Evolutionary conservation across 2,113 vertebrate species (phyloP).

Genomic region (Phalacrocorax pelagicus): DNA sequence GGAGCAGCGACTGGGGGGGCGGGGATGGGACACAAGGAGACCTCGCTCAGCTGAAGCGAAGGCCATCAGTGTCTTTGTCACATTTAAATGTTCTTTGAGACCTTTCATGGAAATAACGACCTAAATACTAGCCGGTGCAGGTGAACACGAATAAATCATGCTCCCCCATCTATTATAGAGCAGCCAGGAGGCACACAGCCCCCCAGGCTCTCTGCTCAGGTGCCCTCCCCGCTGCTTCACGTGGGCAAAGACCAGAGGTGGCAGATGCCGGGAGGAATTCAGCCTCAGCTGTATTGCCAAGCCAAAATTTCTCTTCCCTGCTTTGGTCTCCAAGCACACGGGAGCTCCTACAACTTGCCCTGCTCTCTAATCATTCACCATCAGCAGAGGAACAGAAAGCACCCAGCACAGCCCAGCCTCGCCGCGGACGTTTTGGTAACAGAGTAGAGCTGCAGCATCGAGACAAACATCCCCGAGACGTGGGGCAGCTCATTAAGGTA

Average conservation of each 20-base stretch:
- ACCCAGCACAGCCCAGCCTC: background rate
- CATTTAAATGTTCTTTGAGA: background rate
- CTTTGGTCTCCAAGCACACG: background rate
- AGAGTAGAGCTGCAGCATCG: background rate
- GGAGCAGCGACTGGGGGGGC: background rate
- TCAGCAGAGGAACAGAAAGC: no score
- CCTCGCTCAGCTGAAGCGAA: background rate
- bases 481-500: background rate
- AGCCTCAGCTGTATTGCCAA: background rate
- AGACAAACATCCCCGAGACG: background rate
- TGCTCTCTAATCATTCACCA: background rate
- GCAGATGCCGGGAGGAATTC: background rate
- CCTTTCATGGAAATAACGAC: background rate
- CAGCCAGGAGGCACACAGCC: background rate
- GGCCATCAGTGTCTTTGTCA: background rate
- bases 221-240: background rate
- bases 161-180: background rate
- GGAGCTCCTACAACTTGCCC: background rate
- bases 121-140: background rate
- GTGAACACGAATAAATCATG: background rate
- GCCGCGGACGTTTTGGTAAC: rapidly evolving
- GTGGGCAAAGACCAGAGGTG: background rate
- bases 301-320: background rate
- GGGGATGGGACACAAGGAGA: background rate
- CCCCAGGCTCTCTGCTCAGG: background rate